These are phyloP conservation scores for Alviniconcha strummeri DNA, from an alignment of 2,888 invertebrate genomes.

Conservation along the genomic window DNA sequence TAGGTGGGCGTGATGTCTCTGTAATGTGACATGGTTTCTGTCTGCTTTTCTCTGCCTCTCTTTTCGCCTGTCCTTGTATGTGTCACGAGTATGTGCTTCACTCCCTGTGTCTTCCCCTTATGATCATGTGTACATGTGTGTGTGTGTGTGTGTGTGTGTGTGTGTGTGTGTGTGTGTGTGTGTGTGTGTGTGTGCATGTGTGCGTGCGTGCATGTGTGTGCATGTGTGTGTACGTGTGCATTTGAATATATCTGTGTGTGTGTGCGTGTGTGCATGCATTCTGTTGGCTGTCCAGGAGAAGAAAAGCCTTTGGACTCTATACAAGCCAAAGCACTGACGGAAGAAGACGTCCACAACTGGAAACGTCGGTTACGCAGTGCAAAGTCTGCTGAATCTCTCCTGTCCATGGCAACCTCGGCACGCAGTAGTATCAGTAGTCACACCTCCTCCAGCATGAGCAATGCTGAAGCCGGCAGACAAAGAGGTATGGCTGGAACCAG, in stretches of 20 bases:
- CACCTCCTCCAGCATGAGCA: constrained; percentile 19
- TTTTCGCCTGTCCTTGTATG: not conserved
- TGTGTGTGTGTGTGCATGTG: not conserved
- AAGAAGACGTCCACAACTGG: constrained; percentile 69
- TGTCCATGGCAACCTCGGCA: constrained; percentile 51
- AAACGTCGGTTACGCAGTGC: constrained; percentile 64
- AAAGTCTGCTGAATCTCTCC: constrained; percentile 66
- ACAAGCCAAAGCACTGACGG: constrained; percentile 63
- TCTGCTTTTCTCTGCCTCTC: not conserved
- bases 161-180: not conserved
- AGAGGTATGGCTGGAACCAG: constrained; percentile 6
- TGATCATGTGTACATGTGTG: not conserved
- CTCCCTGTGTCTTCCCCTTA: not conserved
- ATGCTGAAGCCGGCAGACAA: not conserved
- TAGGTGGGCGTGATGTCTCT: too few species aligned
- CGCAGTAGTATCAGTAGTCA: constrained; percentile 40
- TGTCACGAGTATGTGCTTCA: too few species aligned
- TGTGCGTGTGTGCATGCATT: too few species aligned
- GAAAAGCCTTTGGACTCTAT: constrained; percentile 20
- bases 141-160: not conserved
- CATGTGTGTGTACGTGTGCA: not conserved
- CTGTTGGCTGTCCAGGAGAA: not conserved
- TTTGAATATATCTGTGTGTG: not conserved
- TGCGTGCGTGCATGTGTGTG: not conserved
- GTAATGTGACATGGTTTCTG: not conserved